A percentile compares a stretch with the other conserved stretches of the same genome.
phyloP scores from a whole-genome alignment of 2,888 invertebrate species.

The Pherbina coryleti region DNA sequence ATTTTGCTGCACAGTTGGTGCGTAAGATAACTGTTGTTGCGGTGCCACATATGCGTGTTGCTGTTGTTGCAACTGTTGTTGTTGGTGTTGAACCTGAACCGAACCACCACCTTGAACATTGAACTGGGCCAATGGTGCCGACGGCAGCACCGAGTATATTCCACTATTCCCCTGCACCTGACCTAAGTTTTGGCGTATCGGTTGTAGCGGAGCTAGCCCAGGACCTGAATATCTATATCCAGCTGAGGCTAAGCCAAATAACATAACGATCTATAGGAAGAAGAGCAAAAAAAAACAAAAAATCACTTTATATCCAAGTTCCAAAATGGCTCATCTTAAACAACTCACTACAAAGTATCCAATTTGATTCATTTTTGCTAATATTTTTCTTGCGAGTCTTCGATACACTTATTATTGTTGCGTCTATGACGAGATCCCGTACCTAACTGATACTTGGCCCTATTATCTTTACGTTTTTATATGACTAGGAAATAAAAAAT shows the following conservation, averaged over 20 bases:
- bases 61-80: neutral
- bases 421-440: neutral
- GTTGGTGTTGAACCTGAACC: conserved; percentile 9
- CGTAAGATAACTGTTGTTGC: neutral
- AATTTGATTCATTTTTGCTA: conserved; percentile 57
- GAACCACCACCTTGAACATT: conserved; percentile 36
- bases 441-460: conserved; percentile 39
- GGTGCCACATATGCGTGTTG: neutral
- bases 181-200: conserved; percentile 39
- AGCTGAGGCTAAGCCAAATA: conserved; percentile 51
- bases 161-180: conserved; percentile 49
- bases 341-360: conserved; percentile 57
- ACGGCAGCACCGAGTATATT: conserved; percentile 50
- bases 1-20: conserved; percentile 10
- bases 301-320: neutral
- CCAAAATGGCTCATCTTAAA: neutral
- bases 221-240: conserved; percentile 58
- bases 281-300: no score
- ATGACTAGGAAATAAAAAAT: conserved; percentile 25
- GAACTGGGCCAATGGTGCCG: conserved; percentile 45
- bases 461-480: conserved; percentile 42
- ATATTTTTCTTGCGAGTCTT: neutral
- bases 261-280: conserved; percentile 52
- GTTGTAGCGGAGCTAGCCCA: neutral
- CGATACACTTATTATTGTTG: neutral